A percentile compares a stretch with the other conserved stretches of the same genome.
phyloP scores from a whole-genome alignment of 2,888 invertebrate species.

The Laothoe populi region DNA sequence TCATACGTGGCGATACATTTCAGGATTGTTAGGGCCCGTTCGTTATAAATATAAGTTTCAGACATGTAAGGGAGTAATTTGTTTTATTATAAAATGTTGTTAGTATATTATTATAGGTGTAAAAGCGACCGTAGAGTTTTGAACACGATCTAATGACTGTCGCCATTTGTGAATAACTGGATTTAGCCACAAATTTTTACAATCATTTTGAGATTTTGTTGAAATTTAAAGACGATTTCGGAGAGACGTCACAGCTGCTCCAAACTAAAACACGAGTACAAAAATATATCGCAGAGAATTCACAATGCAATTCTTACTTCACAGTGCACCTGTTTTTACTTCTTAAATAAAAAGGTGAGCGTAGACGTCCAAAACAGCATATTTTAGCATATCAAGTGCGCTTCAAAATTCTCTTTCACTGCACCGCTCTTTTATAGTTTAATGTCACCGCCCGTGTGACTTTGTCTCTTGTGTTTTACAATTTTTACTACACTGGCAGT shows the following conservation, averaged over 20 bases:
- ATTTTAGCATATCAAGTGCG: slow-evolving; percentile 23
- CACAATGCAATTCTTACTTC: background rate
- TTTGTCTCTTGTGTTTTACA: slow-evolving; percentile 10
- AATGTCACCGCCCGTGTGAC: slow-evolving; percentile 1
- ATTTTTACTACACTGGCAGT: background rate
- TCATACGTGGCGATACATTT: slow-evolving; percentile 17
- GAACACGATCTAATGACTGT: background rate
- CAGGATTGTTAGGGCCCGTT: too few relatives aligned
- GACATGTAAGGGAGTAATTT: too few relatives aligned
- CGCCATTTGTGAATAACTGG: background rate
- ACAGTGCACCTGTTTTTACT: background rate
- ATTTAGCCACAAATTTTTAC: background rate
- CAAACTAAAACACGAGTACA: background rate
- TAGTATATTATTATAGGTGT: background rate
- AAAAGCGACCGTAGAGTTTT: too few relatives aligned
- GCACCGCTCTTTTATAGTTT: slow-evolving; percentile 17
- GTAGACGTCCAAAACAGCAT: slow-evolving; percentile 19
- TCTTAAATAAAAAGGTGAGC: background rate
- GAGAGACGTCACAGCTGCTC: too few relatives aligned
- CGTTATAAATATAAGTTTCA: too few relatives aligned
- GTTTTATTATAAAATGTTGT: too few relatives aligned
- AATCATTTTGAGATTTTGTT: background rate
- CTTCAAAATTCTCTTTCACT: slow-evolving; percentile 21
- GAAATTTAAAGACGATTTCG: background rate
- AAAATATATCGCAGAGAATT: background rate